Base-by-base conservation (phyloP, 2,888 invertebrate species). In the Reticulitermes lucifugus region DNA sequence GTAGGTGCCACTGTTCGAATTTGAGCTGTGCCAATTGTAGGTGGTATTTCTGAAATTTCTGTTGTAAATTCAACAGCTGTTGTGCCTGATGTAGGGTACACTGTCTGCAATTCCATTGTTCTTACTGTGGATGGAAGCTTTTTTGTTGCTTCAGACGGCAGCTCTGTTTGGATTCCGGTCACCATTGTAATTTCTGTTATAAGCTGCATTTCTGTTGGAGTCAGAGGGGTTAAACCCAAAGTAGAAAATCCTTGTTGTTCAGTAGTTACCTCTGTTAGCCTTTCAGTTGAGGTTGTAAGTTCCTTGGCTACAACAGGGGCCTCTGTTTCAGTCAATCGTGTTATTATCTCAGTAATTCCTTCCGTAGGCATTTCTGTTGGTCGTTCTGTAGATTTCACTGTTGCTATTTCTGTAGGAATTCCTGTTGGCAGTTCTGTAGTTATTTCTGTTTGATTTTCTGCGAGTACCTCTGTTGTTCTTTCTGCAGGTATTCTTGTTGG, bases 111-210 rank as follows among this genome's bases (percentile, higher is more conserved):
- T 55, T 73, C 65, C 29, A 81, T 82, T 82, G 83, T 83, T 9
- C 10, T 60, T 71, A 51, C 75, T 59, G 75, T 79, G 18, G 35
- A 55, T 22, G 79, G 29, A 5, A 70, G 43, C 43, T 29, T 73
- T 71, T 83, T 83, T 6, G 55, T 35, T 46, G 14, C 43, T 84
- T 29, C 82, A 41, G 86, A 77, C 35, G 77, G 60, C 22, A 41
- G 71, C 73, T 83, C 87, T 35, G 59, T 60, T 59, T 25, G 81
- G 18, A 55, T 29, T 81, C 21, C 41, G 10, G 35, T 60, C 25
- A 9, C 35, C 79, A 89, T 88, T 79, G 88, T 87, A 86, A 59
- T 84, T 73, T 85, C 83, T 81, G 88, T 86, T 65, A 87, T 84
- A 82, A 86, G 29, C 25, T 65, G 83, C 22, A 22, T 65, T 75